Evolutionary conservation across 2,888 invertebrate species (phyloP).

Genomic region (Tenthredo scrophulariae): DNA sequence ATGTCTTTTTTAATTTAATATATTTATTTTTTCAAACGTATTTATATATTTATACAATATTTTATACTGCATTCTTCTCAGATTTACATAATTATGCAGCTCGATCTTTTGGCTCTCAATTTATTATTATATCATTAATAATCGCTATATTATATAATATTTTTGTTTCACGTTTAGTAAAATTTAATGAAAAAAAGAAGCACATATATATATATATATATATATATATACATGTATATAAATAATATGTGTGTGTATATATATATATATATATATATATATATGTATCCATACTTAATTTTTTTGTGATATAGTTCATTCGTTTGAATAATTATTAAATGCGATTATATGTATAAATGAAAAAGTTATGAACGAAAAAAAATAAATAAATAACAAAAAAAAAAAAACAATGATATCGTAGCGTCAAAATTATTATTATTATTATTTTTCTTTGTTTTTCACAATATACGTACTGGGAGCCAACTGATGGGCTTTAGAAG

Average conservation of each 20-base stretch:
- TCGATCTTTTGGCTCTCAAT: constrained; percentile 77
- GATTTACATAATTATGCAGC: constrained; percentile 64
- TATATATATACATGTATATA: too few relatives aligned
- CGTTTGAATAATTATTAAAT: constrained; percentile 19
- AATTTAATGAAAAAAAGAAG: neutral
- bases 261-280: neutral
- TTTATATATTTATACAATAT: constrained; percentile 78
- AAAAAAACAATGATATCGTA: neutral
- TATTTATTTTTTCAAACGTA: constrained; percentile 78
- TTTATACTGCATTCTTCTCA: constrained; percentile 75
- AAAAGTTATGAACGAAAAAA: neutral
- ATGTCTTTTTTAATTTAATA: constrained; percentile 77
- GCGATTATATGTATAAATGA: neutral
- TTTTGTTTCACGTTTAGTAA: neutral
- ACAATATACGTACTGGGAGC: constrained; percentile 67
- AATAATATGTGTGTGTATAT: too few relatives aligned
- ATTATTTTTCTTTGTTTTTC: constrained; percentile 2
- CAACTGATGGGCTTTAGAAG: constrained; percentile 73
- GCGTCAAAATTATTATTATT: neutral
- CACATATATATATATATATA: neutral
- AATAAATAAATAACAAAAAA: neutral
- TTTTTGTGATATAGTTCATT: constrained; percentile 48
- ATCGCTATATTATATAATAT: constrained; percentile 10
- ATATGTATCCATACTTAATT: constrained; percentile 34
- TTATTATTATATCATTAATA: constrained; percentile 57